Conservation (phyloP, 2,888 invertebrate species). For the Vannuccia rotundouncinata region DNA sequence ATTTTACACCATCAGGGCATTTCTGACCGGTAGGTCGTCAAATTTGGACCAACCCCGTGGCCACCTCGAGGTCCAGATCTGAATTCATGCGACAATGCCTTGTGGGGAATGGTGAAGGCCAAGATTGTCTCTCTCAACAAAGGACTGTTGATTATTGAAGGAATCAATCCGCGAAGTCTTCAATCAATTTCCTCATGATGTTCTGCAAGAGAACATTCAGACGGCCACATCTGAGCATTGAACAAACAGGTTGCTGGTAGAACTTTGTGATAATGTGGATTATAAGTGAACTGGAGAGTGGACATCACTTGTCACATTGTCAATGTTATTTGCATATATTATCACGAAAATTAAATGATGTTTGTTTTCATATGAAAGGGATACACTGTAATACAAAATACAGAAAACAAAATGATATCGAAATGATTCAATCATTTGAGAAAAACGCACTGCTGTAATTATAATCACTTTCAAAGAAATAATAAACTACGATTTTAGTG, state of each 20-base stretch:
- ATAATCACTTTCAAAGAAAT: too few relatives aligned
- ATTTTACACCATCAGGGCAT: too few relatives aligned
- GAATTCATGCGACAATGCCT: neutral
- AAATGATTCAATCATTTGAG: too few relatives aligned
- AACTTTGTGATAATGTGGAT: constrained; percentile 8
- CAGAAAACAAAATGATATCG: too few relatives aligned
- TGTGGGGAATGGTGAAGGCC: neutral
- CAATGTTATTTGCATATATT: neutral
- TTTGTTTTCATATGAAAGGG: too few relatives aligned
- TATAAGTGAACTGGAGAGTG: neutral
- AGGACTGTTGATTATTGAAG: neutral
- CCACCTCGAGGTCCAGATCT: neutral
- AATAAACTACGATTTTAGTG: too few relatives aligned
- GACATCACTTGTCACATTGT: constrained; percentile 14
- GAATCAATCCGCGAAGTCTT: constrained; percentile 24
- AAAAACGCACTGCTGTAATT: too few relatives aligned
- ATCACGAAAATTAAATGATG: neutral
- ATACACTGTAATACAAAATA: too few relatives aligned
- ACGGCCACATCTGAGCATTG: constrained; percentile 3
- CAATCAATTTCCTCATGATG: constrained; percentile 11
- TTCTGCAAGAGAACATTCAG: constrained; percentile 20
- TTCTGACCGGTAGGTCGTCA: neutral
- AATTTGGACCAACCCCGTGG: neutral
- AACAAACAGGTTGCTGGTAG: constrained; percentile 10
- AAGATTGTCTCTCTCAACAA: neutral